These are phyloP conservation scores for Plutomurus gul DNA, from an alignment of 1,140 invertebrate species.

Conservation along the genomic window DNA sequence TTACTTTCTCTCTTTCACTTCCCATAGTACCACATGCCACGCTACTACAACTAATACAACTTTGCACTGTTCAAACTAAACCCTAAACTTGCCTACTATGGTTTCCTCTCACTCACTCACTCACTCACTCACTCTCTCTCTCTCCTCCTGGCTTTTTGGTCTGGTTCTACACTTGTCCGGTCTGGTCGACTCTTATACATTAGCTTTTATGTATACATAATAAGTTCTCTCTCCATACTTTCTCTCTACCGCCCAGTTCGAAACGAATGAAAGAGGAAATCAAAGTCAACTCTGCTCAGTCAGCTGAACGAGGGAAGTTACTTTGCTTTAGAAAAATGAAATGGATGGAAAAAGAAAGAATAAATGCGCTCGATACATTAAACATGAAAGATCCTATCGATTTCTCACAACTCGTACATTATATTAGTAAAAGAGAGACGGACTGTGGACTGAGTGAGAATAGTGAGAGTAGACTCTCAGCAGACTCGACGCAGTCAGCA, in stretches of 20 bases:
- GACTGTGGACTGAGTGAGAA: not conserved
- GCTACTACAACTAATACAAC: conserved; percentile 4
- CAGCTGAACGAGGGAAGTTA: not conserved
- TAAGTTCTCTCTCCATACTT: not conserved
- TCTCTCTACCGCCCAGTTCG: conserved; percentile 5
- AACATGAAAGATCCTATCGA: conserved; percentile 31
- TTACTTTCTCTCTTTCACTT: conserved; percentile 12
- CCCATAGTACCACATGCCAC: not conserved
- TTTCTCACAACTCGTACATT: not conserved
- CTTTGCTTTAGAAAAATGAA: not conserved
- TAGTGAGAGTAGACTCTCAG: not conserved
- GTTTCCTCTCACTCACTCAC: no score
- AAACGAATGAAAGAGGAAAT: conserved; percentile 7
- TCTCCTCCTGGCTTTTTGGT: no score
- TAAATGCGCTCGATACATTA: conserved; percentile 30
- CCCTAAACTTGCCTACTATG: conserved; percentile 9
- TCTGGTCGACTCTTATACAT: conserved; percentile 3
- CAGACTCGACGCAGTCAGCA: not conserved
- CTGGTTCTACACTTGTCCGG: not conserved
- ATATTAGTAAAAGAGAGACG: not conserved
- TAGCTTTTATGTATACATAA: conserved; percentile 30
- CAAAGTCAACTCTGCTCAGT: conserved; percentile 17
- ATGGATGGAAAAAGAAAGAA: not conserved
- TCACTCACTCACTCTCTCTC: no score
- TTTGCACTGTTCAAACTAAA: not conserved